These are phyloP conservation scores for Lottia scabra DNA, from an alignment of 2,888 invertebrate genomes.

Conservation along the genomic window DNA sequence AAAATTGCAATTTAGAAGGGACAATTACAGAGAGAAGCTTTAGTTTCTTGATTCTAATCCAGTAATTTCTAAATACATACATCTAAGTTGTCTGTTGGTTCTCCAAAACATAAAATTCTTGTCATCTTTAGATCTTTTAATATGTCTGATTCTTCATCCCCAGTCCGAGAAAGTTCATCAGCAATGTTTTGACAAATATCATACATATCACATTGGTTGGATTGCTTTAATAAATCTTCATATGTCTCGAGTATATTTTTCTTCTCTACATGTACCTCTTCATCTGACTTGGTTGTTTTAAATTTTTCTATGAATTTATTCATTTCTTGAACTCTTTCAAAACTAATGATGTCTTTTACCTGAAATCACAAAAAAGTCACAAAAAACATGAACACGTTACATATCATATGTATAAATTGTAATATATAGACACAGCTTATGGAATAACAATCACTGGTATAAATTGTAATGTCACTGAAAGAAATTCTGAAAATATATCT, in stretches of 20 bases:
- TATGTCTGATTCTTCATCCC: conserved; percentile 33
- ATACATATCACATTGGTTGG: conserved; percentile 22
- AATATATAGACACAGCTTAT: too few species aligned
- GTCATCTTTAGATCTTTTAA: conserved; percentile 29
- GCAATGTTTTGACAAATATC: conserved; percentile 21
- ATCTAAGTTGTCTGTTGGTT: conserved; percentile 42
- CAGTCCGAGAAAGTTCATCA: conserved; percentile 28
- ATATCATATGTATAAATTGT: too few species aligned
- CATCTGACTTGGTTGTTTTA: not conserved
- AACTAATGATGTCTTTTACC: not conserved
- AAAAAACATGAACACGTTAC: too few species aligned
- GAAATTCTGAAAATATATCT: too few species aligned
- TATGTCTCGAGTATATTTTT: conserved; percentile 45
- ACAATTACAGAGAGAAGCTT: too few species aligned
- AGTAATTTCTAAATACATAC: conserved; percentile 23
- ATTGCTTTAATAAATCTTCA: conserved; percentile 30
- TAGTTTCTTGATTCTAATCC: too few species aligned
- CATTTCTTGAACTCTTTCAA: not conserved
- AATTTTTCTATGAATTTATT: not conserved
- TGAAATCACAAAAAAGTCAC: not conserved
- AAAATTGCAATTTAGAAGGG: too few species aligned
- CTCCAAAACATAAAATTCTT: conserved; percentile 37
- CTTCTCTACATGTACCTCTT: conserved; percentile 50
- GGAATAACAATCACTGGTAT: too few species aligned
- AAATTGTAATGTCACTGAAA: too few species aligned